Evolutionary conservation across 2,113 vertebrate genomes (phyloP).

Genomic region (Ammodytes marinus): DNA sequence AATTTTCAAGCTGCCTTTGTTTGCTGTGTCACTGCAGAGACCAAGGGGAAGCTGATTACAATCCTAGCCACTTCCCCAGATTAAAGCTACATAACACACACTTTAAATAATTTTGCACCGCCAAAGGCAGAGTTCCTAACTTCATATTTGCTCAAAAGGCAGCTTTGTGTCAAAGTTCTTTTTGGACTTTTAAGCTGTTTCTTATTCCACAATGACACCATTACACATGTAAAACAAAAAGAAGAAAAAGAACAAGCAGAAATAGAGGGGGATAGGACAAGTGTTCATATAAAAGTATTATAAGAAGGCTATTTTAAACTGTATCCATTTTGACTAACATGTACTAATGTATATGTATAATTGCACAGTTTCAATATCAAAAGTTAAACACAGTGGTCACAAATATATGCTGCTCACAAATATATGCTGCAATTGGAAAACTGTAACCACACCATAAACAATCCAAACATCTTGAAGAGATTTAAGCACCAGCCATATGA

Average conservation of each 20-base stretch:
- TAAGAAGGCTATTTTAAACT: neutral
- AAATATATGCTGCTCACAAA: constrained; percentile 42
- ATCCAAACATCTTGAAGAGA: constrained; percentile 76
- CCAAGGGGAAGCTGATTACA: constrained; percentile 63
- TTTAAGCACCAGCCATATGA: constrained; percentile 64
- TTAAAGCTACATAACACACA: constrained; percentile 47
- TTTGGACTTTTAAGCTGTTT: neutral
- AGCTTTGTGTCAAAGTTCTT: neutral
- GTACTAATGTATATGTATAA: neutral
- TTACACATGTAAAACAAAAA: neutral
- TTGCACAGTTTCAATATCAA: neutral
- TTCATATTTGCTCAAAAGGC: constrained; percentile 10
- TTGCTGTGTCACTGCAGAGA: constrained; percentile 67
- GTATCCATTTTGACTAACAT: neutral
- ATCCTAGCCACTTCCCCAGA: constrained; percentile 63
- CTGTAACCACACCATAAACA: constrained; percentile 43
- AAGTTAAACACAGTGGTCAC: constrained; percentile 25
- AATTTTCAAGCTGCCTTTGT: constrained; percentile 72
- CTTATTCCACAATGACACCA: neutral
- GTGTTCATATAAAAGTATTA: too few relatives aligned
- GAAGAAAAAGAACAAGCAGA: neutral
- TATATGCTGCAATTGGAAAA: constrained; percentile 38
- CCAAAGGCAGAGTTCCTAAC: neutral
- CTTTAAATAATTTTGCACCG: constrained; percentile 17
- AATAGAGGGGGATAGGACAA: neutral